These are phyloP conservation scores for Drosophila suboccidentalis DNA, from an alignment of 2,888 invertebrate genomes.

Conservation along the genomic window DNA sequence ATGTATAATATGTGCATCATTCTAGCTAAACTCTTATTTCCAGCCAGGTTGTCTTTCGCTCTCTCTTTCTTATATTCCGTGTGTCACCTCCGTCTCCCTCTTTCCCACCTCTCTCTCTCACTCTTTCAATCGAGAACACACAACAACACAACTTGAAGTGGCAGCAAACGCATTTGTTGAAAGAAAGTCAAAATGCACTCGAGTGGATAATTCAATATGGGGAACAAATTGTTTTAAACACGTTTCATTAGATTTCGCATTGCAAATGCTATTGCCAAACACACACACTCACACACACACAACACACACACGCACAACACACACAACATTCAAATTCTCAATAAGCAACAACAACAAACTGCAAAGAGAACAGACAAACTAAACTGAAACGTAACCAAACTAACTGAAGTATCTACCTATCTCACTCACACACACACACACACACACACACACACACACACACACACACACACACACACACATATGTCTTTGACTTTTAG, in stretches of 20 bases:
- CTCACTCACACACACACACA: background rate
- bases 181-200: constrained; percentile 69
- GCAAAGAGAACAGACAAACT: constrained; percentile 18
- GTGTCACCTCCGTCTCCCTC: background rate
- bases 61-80: too few species aligned
- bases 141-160: constrained; percentile 11
- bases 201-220: constrained; percentile 78
- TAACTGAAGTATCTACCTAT: constrained; percentile 24
- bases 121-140: background rate
- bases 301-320: constrained; percentile 18
- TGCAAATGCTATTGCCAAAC: constrained; percentile 54
- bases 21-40: constrained; percentile 11
- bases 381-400: constrained; percentile 37
- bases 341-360: constrained; percentile 31
- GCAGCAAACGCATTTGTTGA: constrained; percentile 22
- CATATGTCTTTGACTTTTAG: constrained; percentile 15
- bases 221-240: constrained; percentile 82
- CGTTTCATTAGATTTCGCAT: constrained; percentile 79
- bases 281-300: constrained; percentile 19
- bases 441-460: background rate
- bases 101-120: background rate
- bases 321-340: constrained; percentile 56
- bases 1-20: constrained; percentile 21
- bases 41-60: background rate
- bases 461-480: background rate